phyloP scores from a whole-genome alignment of 2,797 vertebrate genomes.

The Sebastiscus tertius region DNA sequence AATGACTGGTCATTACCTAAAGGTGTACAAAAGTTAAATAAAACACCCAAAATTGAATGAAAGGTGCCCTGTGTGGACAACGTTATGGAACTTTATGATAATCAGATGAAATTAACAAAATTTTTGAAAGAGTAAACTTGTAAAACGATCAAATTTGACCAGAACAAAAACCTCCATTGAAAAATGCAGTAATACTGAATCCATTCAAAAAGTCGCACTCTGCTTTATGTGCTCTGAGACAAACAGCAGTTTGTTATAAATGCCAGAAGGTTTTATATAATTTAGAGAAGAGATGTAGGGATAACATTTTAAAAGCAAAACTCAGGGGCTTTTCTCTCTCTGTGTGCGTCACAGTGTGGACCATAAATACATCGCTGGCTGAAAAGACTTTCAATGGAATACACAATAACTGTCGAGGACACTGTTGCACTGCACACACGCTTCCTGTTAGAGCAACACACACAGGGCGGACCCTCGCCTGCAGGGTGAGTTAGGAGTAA shows the following conservation, averaged over 20 bases:
- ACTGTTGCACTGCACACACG: constrained; percentile 32
- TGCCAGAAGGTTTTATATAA: constrained; percentile 15
- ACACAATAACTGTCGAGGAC: constrained; percentile 20
- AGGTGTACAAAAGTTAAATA: no score
- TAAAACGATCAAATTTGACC: no score
- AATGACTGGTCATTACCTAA: no score
- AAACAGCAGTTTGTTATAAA: not conserved
- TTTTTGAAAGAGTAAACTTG: not conserved
- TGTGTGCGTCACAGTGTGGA: constrained; percentile 56
- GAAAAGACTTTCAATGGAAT: constrained; percentile 31
- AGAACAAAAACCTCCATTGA: not conserved
- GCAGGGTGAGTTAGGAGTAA: not conserved
- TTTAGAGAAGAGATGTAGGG: constrained; percentile 36
- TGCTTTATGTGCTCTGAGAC: not conserved
- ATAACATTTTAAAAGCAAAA: constrained; percentile 46
- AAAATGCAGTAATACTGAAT: not conserved
- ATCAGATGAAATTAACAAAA: not conserved
- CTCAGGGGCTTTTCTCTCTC: constrained; percentile 54
- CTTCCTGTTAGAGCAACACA: constrained; percentile 33
- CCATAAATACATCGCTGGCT: constrained; percentile 44
- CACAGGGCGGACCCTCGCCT: not conserved
- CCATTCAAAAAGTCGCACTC: not conserved
- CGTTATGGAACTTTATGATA: not conserved
- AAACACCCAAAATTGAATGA: no score
- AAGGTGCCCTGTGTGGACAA: not conserved